Base-by-base conservation (phyloP, 2,113 vertebrate genomes). In the Lipotes vexillifer region DNA sequence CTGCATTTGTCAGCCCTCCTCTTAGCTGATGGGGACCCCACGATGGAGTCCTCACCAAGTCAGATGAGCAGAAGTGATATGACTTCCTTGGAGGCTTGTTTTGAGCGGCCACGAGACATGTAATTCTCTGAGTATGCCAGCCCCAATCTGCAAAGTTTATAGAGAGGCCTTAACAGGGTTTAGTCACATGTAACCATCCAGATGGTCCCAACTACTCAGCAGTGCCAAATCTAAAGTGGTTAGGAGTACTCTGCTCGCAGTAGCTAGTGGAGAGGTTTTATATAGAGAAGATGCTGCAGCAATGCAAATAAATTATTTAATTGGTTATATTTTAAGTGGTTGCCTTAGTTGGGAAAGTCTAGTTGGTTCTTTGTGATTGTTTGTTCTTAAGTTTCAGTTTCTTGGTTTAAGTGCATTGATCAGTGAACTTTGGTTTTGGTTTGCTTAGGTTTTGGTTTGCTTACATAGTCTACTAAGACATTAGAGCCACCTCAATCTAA, bases 371-470 rank as follows among this genome's bases (percentile, higher is more conserved):
- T 86, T 66, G 36, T 68, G 38, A 71, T n/a, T 61, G 72, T 52
- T 49, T 69, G 38, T 12, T 59, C 49, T 68, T 77, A 84, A 57
- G 23, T 94, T 94, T 94, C 36, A 44, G 44, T 74, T 65, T 74
- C 15, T 65, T 57, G 23, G 20, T 84, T 85, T 21, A 31, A 69
- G 33, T 52, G 20, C 20, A 41, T 78, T 78, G 52, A 17, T 52
- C 52, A 52, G 17, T 52, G 15, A 52, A 52, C 15, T 80, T 61
- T 78, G n/a, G 33, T 85, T 95, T 78, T 65, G 13, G 31, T 38
- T 78, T 91, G 52, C n/a, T 86, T 61, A 71, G 44, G 33, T 85
- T 95, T 69, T 55, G 14, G 31, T 77, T 78, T 91, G 41, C 65
- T 86, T 80, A 71, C 12, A 46, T 31, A 94, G 17, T 29, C 46